Conservation (phyloP, 1,140 invertebrate species). For the Ceratina australensis region DNA sequence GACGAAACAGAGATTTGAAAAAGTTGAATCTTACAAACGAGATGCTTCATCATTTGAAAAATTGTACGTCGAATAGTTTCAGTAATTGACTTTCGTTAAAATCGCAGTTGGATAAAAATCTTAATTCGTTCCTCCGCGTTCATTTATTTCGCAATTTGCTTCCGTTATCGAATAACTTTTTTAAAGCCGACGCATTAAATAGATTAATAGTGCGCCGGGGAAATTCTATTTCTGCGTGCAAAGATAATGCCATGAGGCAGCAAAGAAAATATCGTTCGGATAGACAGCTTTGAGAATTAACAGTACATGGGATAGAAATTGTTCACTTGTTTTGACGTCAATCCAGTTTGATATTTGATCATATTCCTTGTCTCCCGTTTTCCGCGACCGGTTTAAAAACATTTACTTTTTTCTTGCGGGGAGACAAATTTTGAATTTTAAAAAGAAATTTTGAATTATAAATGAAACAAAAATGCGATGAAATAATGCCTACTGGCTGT, state of each 20-base stretch:
- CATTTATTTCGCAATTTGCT: not conserved
- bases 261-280: not conserved
- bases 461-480: not conserved
- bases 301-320: not conserved
- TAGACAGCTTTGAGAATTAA: not conserved
- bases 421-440: not conserved
- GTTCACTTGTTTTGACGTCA: conserved; percentile 6
- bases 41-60: too few relatives aligned
- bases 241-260: not conserved
- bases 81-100: too few relatives aligned
- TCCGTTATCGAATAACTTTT: not conserved
- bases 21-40: too few relatives aligned
- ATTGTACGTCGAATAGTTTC: too few relatives aligned
- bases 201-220: not conserved
- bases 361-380: not conserved
- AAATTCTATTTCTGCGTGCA: not conserved
- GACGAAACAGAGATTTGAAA: too few relatives aligned
- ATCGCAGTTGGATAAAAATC: too few relatives aligned
- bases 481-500: not conserved
- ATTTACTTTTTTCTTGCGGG: not conserved
- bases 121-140: not conserved
- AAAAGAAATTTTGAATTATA: conserved; percentile 4
- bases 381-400: not conserved
- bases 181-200: not conserved
- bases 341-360: conserved; percentile 12